phyloP scores from a whole-genome alignment of 2,113 vertebrate genomes.

The Ploceus nigricollis region DNA sequence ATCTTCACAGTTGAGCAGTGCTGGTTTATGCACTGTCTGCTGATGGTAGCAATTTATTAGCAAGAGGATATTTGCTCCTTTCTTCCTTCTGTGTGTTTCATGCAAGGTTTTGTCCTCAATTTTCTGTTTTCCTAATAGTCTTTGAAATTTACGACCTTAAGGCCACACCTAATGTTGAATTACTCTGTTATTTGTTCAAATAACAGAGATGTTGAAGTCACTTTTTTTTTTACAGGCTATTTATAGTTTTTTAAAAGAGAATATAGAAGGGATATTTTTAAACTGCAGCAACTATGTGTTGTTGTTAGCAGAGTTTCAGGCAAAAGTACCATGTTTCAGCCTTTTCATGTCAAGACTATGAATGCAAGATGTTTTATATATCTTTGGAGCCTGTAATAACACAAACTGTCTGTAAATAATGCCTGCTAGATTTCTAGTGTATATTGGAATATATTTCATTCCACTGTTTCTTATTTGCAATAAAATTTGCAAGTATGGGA shows the following conservation, averaged over 20 bases:
- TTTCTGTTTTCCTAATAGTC: background rate
- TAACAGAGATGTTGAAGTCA: background rate
- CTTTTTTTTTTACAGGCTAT: background rate
- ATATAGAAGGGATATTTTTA: slow-evolving; percentile 20
- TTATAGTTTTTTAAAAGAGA: background rate
- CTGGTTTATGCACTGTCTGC: background rate
- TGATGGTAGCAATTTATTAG: background rate
- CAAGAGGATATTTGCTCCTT: background rate
- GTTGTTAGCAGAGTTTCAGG: background rate
- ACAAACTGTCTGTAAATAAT: background rate
- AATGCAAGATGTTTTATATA: background rate
- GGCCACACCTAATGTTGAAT: background rate
- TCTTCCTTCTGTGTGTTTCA: background rate
- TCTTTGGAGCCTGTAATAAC: background rate
- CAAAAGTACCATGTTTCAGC: background rate
- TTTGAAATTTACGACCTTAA: background rate
- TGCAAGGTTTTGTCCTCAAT: background rate
- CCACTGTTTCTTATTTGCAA: background rate
- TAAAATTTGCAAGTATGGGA: background rate
- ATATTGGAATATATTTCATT: background rate
- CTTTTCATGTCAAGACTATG: background rate
- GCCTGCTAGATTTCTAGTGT: background rate
- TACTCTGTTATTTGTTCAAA: slow-evolving; percentile 1
- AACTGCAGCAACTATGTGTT: background rate
- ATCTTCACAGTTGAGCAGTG: slow-evolving; percentile 34